Conservation (phyloP, 1,140 invertebrate genomes). For the Diachasmimorpha longicaudata region DNA sequence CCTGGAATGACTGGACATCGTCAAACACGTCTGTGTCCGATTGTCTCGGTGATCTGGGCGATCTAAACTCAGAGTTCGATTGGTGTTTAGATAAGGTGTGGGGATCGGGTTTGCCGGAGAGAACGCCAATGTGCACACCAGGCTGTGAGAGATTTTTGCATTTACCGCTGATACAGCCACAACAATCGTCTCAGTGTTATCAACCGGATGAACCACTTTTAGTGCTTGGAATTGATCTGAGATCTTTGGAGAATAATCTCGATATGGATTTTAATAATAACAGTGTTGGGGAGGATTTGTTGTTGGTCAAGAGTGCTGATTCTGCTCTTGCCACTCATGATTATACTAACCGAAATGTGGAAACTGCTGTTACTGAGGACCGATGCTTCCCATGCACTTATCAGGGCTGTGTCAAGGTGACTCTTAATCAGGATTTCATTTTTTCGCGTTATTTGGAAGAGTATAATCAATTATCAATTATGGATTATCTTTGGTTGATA, state of each 20-base stretch:
- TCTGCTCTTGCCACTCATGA: constrained; percentile 59
- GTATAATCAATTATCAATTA: no score
- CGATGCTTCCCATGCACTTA: constrained; percentile 71
- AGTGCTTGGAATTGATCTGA: constrained; percentile 58
- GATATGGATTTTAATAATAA: constrained; percentile 56
- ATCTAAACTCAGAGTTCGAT: constrained; percentile 53
- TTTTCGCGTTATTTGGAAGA: no score
- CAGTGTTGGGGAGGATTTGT: constrained; percentile 44
- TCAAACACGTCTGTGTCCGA: constrained; percentile 37
- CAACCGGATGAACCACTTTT: constrained; percentile 54
- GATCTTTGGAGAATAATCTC: constrained; percentile 48
- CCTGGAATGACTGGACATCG: constrained; percentile 52
- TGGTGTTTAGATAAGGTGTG: constrained; percentile 57
- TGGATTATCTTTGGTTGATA: no score
- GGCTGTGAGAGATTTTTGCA: constrained; percentile 59
- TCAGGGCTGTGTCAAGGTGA: constrained; percentile 58
- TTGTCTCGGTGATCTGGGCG: constrained; percentile 49
- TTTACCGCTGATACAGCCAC: constrained; percentile 37
- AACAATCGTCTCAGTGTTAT: constrained; percentile 27
- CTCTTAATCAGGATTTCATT: not conserved
- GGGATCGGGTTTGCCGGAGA: constrained; percentile 54
- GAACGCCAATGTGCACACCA: constrained; percentile 60
- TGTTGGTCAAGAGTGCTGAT: constrained; percentile 46
- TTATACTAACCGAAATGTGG: constrained; percentile 55
- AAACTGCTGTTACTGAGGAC: constrained; percentile 48